Conservation (phyloP, 1,140 invertebrate species). For the Drosophila funebris region DNA sequence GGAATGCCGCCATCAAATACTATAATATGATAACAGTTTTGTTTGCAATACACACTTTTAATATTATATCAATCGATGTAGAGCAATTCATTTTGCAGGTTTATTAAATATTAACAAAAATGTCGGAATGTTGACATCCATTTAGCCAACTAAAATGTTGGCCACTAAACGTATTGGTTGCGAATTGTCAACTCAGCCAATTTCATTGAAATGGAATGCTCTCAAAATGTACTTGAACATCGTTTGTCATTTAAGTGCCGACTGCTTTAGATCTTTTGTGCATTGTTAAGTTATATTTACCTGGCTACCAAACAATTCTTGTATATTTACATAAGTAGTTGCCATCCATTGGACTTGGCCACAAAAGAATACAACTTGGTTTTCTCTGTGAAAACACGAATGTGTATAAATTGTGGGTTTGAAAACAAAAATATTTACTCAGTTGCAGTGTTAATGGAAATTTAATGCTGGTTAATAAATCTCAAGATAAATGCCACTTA, state of each 20-base stretch:
- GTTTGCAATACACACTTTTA: no score
- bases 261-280: slow-evolving; percentile 42
- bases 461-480: slow-evolving; percentile 52
- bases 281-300: slow-evolving; percentile 44
- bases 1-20: no score
- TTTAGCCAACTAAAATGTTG: slow-evolving; percentile 15
- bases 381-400: background rate
- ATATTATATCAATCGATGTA: no score
- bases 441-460: slow-evolving; percentile 44
- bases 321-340: slow-evolving; percentile 19
- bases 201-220: no score
- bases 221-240: slow-evolving; percentile 27
- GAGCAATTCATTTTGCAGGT: no score
- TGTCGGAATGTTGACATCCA: background rate
- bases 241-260: slow-evolving; percentile 2
- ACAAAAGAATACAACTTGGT: slow-evolving; percentile 14
- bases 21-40: no score
- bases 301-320: slow-evolving; percentile 9
- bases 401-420: slow-evolving; percentile 2
- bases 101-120: no score
- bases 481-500: slow-evolving; percentile 24
- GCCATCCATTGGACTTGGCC: background rate
- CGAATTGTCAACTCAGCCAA: slow-evolving; percentile 5
- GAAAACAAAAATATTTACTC: slow-evolving; percentile 30
- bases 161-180: slow-evolving; percentile 27